Evolutionary conservation across 2,113 vertebrate genomes (phyloP), one percentile per base, ranked within the genome.

Genomic region (Lanius ludovicianus): DNA sequence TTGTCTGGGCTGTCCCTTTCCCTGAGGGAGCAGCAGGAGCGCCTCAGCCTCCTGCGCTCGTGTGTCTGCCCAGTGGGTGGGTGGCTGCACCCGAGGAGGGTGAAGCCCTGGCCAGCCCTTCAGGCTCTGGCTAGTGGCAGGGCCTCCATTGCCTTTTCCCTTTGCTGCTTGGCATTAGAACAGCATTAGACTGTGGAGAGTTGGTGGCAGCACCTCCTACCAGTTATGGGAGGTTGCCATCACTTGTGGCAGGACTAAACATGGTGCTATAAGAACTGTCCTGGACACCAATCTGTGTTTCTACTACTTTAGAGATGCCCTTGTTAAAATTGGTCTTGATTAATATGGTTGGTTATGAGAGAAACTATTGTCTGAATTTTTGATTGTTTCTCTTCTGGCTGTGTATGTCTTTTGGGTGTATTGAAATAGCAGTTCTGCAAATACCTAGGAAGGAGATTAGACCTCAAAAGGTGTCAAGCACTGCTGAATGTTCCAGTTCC

Each of bases 221-320:
- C 70, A 6, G 10, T 23, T 49, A 1, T 0, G 18, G 70, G 75
- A 39, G 33, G 81, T 8, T 39, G 81, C 18, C 67, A 5, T 53
- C 55, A 0, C 68, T 67, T 55, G 75, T 4, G 9, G 44, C 85
- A 37, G 68, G 69, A 49, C 41, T 64, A 37, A 68, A 70, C 31
- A 35, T 71, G 95, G 96, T 96, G 96, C 96, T 87, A 53, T 63
- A 75, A 62, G 90, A 78, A 71, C 57, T 39, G 46, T 84, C 84
- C 62, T 73, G 74, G 68, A 31, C 3, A 6, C 69, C 35, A 56
- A 10, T 46, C 83, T 64, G 46, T n/a, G 35, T 25, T 56, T 87
- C 63, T 13, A 28, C 71, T 67, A 5, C 47, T 59, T 93, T 17
- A 68, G 85, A 71, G n/a, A 24, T 71, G 44, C 73, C 76, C 79